Evolutionary conservation across 2,888 invertebrate genomes (phyloP).

Genomic region (Craniophora ligustri): DNA sequence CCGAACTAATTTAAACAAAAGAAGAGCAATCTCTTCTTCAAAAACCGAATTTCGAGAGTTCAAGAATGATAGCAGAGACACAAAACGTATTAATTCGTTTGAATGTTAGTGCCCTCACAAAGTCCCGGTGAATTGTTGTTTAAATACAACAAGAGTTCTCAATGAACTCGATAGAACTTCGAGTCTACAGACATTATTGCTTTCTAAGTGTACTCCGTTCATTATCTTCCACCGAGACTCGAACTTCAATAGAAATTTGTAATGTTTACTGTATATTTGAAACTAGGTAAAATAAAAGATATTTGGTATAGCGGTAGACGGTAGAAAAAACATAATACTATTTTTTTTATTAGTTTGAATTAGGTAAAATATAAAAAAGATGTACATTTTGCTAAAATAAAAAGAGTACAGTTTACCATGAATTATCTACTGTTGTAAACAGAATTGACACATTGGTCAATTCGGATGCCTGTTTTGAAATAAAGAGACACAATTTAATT

Average conservation of each 20-base stretch:
- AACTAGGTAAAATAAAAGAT: constrained; percentile 7
- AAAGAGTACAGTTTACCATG: too few species aligned
- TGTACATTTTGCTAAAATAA: too few species aligned
- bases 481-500: too few species aligned
- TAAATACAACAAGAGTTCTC: constrained; percentile 64
- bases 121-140: constrained; percentile 64
- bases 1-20: constrained; percentile 15
- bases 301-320: not conserved
- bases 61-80: constrained; percentile 56
- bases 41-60: constrained; percentile 49
- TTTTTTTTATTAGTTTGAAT: too few species aligned
- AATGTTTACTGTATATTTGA: constrained; percentile 27
- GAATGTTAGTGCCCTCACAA: constrained; percentile 53
- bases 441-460: too few species aligned
- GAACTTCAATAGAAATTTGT: constrained; percentile 47
- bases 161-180: constrained; percentile 62
- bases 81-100: constrained; percentile 61
- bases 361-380: too few species aligned
- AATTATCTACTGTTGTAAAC: too few species aligned
- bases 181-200: constrained; percentile 63
- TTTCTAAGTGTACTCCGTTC: constrained; percentile 65
- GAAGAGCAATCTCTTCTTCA: constrained; percentile 14
- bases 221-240: constrained; percentile 59
- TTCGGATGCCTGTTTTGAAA: too few species aligned
- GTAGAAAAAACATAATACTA: too few species aligned